phyloP scores from a whole-genome alignment of 2,113 vertebrate species.

The Odocoileus virginianus region DNA sequence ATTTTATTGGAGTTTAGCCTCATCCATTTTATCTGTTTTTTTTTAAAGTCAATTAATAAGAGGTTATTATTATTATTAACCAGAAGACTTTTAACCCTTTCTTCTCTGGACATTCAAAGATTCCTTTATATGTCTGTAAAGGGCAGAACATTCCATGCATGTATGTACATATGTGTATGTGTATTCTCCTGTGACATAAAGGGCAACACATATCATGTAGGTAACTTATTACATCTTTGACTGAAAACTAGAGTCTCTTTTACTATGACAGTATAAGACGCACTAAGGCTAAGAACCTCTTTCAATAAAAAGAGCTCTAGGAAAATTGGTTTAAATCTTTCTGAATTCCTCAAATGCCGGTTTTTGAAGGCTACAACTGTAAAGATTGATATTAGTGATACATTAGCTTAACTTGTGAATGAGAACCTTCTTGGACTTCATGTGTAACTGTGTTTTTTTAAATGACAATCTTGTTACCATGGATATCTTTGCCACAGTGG shows the following conservation, averaged over 20 bases:
- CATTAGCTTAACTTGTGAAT: background rate
- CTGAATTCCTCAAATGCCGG: background rate
- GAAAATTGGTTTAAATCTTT: background rate
- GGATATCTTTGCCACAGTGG: background rate
- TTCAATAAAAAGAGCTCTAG: background rate
- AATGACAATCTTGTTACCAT: constrained; percentile 15
- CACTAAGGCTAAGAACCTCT: background rate
- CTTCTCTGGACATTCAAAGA: background rate
- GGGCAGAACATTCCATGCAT: background rate
- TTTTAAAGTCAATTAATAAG: background rate
- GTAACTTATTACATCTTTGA: background rate
- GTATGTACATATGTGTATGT: background rate
- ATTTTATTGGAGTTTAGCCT: background rate
- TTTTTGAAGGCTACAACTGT: background rate
- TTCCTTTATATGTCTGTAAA: background rate
- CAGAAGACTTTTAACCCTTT: background rate
- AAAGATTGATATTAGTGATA: background rate
- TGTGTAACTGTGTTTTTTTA: background rate
- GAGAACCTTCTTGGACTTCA: background rate
- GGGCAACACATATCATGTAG: background rate
- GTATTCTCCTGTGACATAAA: background rate
- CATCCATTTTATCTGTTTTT: background rate
- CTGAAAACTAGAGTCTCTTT: background rate
- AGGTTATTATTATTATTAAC: background rate
- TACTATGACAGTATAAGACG: background rate